Evolutionary conservation across 2,888 invertebrate species (phyloP).

Genomic region (Melieria omissa): DNA sequence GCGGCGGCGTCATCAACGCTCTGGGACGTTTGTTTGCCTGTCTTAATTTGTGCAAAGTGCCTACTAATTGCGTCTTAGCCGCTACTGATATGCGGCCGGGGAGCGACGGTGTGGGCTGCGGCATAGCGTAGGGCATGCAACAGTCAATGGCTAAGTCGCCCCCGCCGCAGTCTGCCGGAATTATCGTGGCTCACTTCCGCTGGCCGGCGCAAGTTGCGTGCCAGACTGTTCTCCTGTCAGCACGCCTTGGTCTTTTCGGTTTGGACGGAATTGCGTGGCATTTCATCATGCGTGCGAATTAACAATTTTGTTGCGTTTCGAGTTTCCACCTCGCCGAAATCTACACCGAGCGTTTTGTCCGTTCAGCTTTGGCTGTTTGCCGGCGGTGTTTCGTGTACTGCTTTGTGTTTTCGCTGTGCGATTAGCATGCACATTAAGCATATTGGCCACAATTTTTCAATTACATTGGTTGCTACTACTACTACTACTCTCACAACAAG

Average conservation of each 20-base stretch:
- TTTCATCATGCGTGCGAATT: not conserved
- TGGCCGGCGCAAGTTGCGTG: not conserved
- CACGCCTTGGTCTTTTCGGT: not conserved
- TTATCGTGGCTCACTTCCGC: not conserved
- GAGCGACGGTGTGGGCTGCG: not conserved
- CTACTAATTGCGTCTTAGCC: conserved; percentile 54
- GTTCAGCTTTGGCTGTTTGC: not conserved
- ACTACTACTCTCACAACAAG: too few relatives aligned
- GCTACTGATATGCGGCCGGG: conserved; percentile 29
- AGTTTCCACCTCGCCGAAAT: not conserved
- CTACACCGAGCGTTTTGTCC: not conserved
- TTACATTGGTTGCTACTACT: too few relatives aligned
- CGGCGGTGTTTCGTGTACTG: not conserved
- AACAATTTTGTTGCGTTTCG: conserved; percentile 9
- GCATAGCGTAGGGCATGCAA: not conserved
- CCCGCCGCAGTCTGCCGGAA: not conserved
- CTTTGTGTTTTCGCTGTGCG: not conserved
- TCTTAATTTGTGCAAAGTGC: conserved; percentile 51
- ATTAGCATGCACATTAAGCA: not conserved
- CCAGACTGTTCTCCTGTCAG: not conserved
- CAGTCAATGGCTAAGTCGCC: not conserved
- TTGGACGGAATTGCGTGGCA: conserved; percentile 8
- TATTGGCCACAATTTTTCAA: not conserved
- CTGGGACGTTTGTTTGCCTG: conserved; percentile 11
- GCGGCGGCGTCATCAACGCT: not conserved